A percentile compares a stretch with the other conserved stretches of the same genome.
These are phyloP conservation scores for Ormyrus thymus DNA, from an alignment of 2,888 invertebrate genomes.

Conservation along the genomic window DNA sequence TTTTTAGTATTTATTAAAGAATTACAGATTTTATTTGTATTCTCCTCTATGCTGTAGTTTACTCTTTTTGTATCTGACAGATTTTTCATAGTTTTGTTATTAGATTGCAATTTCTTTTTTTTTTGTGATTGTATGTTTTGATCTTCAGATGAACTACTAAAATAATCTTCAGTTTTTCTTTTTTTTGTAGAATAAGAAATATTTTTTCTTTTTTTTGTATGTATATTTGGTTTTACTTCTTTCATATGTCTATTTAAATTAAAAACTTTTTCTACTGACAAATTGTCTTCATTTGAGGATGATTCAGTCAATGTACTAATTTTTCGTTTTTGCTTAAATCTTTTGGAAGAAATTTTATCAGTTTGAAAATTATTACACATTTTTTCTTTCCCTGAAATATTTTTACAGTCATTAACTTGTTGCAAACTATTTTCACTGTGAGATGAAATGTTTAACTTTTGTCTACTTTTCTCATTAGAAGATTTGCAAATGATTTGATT, in stretches of 20 bases:
- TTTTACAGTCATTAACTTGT: too few relatives aligned
- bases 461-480: not conserved
- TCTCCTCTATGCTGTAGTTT: too few relatives aligned
- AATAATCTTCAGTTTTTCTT: not conserved
- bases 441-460: not conserved
- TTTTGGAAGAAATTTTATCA: not conserved
- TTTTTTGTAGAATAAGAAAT: not conserved
- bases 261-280: not conserved
- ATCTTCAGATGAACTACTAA: not conserved
- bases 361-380: not conserved
- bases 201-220: not conserved
- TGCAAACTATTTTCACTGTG: not conserved
- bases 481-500: not conserved
- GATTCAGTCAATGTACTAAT: not conserved
- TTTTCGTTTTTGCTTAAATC: not conserved
- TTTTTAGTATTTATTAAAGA: too few relatives aligned
- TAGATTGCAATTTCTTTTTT: too few relatives aligned
- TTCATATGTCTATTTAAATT: not conserved
- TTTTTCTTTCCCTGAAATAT: not conserved
- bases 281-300: slow-evolving; percentile 3
- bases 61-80: too few relatives aligned
- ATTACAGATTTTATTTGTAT: too few relatives aligned
- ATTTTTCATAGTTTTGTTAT: too few relatives aligned
- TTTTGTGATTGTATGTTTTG: not conserved
- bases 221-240: not conserved